phyloP scores from a whole-genome alignment of 1,140 invertebrate genomes.

The Stratiolaelaps scimitus region DNA sequence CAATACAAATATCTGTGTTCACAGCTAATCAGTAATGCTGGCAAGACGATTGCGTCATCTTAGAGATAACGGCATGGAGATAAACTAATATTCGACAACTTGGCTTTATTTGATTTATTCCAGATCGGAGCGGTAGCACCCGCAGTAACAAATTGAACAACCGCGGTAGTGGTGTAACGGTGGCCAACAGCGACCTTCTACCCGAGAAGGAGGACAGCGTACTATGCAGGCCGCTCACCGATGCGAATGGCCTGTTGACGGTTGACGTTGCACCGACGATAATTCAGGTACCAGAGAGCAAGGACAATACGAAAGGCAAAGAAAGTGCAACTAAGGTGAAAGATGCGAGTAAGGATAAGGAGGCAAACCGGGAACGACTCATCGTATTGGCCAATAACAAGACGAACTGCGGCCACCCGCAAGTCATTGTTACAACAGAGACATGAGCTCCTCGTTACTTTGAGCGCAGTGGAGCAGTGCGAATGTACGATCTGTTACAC shows the following conservation, averaged over 20 bases:
- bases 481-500: too few relatives aligned
- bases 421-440: slow-evolving; percentile 16
- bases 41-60: too few relatives aligned
- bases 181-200: slow-evolving; percentile 18
- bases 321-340: background rate
- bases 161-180: background rate
- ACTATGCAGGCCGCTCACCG: background rate
- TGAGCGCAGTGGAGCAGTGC: too few relatives aligned
- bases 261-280: background rate
- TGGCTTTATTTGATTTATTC: background rate
- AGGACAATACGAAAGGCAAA: background rate
- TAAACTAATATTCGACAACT: too few relatives aligned
- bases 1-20: too few relatives aligned
- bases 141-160: slow-evolving; percentile 14
- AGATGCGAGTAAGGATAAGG: slow-evolving; percentile 12
- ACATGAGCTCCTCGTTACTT: background rate
- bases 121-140: slow-evolving; percentile 19
- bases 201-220: background rate
- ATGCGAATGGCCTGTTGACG: slow-evolving; percentile 15
- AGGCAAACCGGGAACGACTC: background rate
- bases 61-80: too few relatives aligned
- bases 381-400: background rate
- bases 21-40: too few relatives aligned
- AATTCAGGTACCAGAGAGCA: too few relatives aligned
- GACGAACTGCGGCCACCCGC: slow-evolving; percentile 3